Percentiles rank a stretch among this genome's conserved stretches.
Evolutionary conservation across 2,113 vertebrate genomes (phyloP).

Genomic region (Microcebus ravelobensis): DNA sequence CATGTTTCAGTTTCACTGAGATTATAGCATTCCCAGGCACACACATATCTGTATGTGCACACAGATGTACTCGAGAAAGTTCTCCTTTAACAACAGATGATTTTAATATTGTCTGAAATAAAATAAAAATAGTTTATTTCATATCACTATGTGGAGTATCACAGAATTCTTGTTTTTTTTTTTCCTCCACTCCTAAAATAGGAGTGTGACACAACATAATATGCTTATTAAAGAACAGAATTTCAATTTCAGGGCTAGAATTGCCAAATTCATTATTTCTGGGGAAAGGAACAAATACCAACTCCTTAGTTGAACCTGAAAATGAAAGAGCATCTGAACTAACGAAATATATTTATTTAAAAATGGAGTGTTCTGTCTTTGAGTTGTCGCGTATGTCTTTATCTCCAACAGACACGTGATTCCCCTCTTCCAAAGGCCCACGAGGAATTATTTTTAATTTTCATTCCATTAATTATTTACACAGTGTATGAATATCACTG

Average conservation of each 20-base stretch:
- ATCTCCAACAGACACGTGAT: background rate
- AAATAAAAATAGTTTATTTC: slow-evolving; percentile 10
- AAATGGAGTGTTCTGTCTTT: background rate
- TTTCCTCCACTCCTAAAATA: slow-evolving; percentile 10
- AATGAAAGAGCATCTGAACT: background rate
- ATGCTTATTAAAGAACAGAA: slow-evolving; percentile 27
- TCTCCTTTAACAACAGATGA: background rate
- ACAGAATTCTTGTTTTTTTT: slow-evolving; percentile 11
- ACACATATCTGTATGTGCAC: background rate
- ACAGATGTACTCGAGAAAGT: slow-evolving; percentile 13
- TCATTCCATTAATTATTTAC: background rate
- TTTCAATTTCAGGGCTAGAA: slow-evolving; percentile 19
- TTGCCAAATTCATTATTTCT: slow-evolving; percentile 56
- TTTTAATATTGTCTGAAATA: slow-evolving; percentile 54
- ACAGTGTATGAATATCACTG: background rate
- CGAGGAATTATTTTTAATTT: slow-evolving; percentile 39
- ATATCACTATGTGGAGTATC: background rate
- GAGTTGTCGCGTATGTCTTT: background rate
- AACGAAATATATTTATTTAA: background rate
- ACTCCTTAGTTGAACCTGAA: background rate
- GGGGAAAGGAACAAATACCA: background rate
- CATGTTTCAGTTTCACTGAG: slow-evolving; percentile 35
- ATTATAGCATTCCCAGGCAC: background rate
- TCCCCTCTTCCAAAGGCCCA: background rate
- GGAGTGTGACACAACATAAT: background rate